phyloP scores from a whole-genome alignment of 2,888 invertebrate genomes.

The Kryphioiulus occultus region DNA sequence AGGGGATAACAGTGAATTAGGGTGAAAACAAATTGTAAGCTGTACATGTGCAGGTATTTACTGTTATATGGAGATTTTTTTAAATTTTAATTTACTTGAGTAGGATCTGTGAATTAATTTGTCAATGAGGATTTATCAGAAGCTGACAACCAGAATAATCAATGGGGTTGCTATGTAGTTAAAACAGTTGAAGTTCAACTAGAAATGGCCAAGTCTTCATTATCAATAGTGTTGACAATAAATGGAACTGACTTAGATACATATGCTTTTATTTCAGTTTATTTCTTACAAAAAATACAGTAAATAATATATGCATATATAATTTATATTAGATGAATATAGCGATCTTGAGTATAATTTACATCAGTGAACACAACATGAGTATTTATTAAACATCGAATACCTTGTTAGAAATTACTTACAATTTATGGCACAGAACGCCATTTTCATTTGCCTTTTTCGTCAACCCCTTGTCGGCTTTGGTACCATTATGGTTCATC shows the following conservation, averaged over 20 bases:
- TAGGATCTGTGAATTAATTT: too few species aligned
- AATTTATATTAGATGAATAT: neutral
- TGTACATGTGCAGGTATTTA: too few species aligned
- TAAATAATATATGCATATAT: neutral
- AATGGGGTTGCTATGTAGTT: neutral
- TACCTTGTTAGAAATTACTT: slow-evolving; percentile 6
- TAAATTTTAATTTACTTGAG: too few species aligned
- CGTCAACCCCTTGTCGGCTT: neutral
- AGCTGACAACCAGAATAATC: too few species aligned
- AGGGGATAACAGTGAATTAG: too few species aligned
- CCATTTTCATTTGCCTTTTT: slow-evolving; percentile 13
- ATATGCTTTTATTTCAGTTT: slow-evolving; percentile 21
- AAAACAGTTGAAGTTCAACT: too few species aligned
- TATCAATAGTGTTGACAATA: neutral
- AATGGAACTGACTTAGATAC: neutral
- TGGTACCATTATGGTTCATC: slow-evolving; percentile 25
- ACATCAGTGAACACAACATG: slow-evolving; percentile 21
- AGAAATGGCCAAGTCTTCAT: too few species aligned
- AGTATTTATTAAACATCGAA: neutral
- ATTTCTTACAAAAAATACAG: slow-evolving; percentile 39
- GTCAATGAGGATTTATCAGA: too few species aligned
- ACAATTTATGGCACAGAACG: slow-evolving; percentile 15
- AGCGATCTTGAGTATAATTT: slow-evolving; percentile 27
- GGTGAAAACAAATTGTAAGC: too few species aligned
- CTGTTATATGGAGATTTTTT: too few species aligned